A percentile compares a stretch with the other conserved stretches of the same genome.
Conservation (phyloP, 2,888 invertebrate species). For the Sesia bembeciformis region DNA sequence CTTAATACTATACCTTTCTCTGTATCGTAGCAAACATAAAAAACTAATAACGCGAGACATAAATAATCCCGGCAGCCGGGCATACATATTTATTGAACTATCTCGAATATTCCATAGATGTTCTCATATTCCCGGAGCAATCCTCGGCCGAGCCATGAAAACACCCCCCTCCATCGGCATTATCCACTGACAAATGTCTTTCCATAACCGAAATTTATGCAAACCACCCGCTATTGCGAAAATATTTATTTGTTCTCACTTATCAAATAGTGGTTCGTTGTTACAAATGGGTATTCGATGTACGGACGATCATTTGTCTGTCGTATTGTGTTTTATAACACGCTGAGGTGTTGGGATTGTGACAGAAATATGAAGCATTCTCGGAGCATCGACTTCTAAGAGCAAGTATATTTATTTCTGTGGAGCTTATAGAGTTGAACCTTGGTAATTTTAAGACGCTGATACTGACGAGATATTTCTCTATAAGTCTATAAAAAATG, state of each 20-base stretch:
- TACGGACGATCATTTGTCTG: no score
- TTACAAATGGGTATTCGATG: no score
- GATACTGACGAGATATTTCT: no score
- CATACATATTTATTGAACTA: background rate
- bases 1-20: no score
- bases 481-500: no score
- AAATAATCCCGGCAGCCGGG: background rate
- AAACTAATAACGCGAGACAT: background rate
- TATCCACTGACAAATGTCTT: constrained; percentile 36
- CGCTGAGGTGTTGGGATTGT: no score
- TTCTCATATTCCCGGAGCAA: background rate
- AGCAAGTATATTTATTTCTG: no score
- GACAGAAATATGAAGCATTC: no score
- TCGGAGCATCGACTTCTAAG: no score
- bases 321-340: no score
- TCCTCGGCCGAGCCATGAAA: constrained; percentile 14
- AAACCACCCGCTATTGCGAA: constrained; percentile 15
- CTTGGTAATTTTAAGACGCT: no score
- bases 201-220: constrained; percentile 31
- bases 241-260: constrained; percentile 28
- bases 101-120: background rate
- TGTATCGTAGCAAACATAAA: background rate
- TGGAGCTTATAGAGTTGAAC: no score
- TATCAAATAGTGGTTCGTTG: constrained; percentile 8
- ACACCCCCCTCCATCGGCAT: constrained; percentile 18